Evolutionary conservation across 2,113 vertebrate species (phyloP).

Genomic region (Gnathonemus longibarbis): DNA sequence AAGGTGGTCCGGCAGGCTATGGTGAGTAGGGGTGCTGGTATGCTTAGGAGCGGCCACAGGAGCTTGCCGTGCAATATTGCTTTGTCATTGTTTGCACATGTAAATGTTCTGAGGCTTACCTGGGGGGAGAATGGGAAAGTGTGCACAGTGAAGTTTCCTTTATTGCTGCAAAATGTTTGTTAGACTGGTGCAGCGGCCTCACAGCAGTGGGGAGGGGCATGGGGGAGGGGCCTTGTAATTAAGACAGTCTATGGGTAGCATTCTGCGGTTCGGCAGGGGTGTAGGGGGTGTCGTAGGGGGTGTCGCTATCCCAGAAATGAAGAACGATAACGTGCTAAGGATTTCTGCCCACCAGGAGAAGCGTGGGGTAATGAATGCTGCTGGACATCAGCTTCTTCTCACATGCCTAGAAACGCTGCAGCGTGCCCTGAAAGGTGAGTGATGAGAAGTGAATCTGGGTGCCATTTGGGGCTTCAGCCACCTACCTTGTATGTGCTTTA

Average conservation of each 20-base stretch:
- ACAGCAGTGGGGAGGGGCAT: neutral
- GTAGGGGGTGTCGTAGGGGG: neutral
- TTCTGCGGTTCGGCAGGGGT: neutral
- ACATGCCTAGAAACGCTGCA: constrained; percentile 91
- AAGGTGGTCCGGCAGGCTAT: constrained; percentile 93
- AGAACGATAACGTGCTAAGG: neutral
- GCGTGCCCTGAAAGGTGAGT: constrained; percentile 90
- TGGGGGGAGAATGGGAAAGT: neutral
- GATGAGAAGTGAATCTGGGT: neutral
- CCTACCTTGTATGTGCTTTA: neutral
- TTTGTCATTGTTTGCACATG: neutral
- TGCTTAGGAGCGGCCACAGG: neutral
- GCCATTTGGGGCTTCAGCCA: neutral
- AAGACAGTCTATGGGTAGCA: neutral
- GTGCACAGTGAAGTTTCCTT: neutral
- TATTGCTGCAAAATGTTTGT: neutral
- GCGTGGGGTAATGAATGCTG: constrained; percentile 77
- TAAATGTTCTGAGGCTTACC: neutral
- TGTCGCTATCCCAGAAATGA: neutral
- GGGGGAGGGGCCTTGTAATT: neutral
- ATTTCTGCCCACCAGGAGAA: constrained; percentile 74
- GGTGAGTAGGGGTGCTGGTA: constrained; percentile 63
- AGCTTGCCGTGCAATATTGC: neutral
- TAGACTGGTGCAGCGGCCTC: neutral
- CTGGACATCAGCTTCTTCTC: constrained; percentile 86